Base-by-base conservation (phyloP, 2,113 vertebrate genomes). In the Pelmatolapia mariae region DNA sequence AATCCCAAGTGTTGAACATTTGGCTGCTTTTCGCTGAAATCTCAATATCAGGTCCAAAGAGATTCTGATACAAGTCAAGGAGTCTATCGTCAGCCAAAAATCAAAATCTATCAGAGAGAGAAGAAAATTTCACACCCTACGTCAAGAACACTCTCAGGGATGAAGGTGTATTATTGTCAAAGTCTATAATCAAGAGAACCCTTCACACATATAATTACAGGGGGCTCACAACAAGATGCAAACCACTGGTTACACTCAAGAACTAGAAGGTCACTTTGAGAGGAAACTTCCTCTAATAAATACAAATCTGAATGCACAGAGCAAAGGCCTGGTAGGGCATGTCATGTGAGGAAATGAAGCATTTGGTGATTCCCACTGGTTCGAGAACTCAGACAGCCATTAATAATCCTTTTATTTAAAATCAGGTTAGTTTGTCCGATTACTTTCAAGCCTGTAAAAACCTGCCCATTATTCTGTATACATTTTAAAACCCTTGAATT, bases 211-310 rank as follows among this genome's bases (percentile, higher is more conserved):
- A 43, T 45, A 73, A 73, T 45, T 73, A 45, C 22, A 73, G 22
- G 24, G 22, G 12, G 40, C 22, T 73, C 40, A 73, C 68, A 73
- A 73, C 38, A 73, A 45, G 13, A 71, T 47, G 68, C 68, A 29
- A 73, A 73, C 40, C 68, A 26, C 40, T 73, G 68, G 68, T 73
- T 45, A 73, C 0, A 73, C 38, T 26, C 22, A 73, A 10, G 4
- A 73, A 45, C 22, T 45, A 24, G 22, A 45, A 26, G 22, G 68
- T 24, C 68, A 73, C 22, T 73, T 73, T 45, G 68, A 4, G 2
- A 73, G 40, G 40, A 73, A 73, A 73, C 8, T n/a, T n/a, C n/a
- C n/a, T n/a, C n/a, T n/a, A 31, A 12, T 50, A 31, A 52, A 78
- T 8, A 78, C 10, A 78, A 78, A 78, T 50, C 26, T 52, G 45